Evolutionary conservation across 2,797 vertebrate species (phyloP).

Genomic region (Xiphorhynchus erythropygius): DNA sequence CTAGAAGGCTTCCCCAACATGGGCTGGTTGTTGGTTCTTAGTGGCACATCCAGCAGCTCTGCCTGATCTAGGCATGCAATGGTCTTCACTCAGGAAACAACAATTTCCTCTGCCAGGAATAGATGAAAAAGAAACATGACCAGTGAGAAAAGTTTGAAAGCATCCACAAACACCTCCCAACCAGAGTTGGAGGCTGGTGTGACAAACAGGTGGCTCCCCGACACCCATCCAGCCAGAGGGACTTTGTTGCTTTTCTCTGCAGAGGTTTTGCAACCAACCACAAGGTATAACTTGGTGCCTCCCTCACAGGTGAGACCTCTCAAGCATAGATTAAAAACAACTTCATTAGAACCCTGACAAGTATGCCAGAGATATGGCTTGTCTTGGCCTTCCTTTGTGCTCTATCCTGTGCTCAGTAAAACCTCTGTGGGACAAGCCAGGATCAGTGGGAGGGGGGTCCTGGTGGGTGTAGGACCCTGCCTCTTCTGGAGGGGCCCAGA

Average conservation of each 20-base stretch:
- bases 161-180: neutral
- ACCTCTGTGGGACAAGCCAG: neutral
- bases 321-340: neutral
- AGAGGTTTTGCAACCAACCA: neutral
- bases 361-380: neutral
- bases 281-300: neutral
- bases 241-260: neutral
- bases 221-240: neutral
- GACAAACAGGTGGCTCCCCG: neutral
- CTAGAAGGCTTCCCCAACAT: rapidly evolving
- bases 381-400: neutral
- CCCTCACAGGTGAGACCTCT: neutral
- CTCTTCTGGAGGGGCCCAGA: neutral
- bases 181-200: neutral
- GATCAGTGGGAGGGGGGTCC: neutral
- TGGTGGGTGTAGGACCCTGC: neutral
- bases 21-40: neutral
- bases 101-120: neutral
- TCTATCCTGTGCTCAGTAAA: neutral
- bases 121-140: neutral
- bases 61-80: neutral
- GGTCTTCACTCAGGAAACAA: neutral
- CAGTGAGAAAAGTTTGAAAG: neutral
- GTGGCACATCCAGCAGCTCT: neutral
- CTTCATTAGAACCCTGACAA: neutral